Percentiles rank a stretch among this genome's conserved stretches.
These are phyloP conservation scores for Cladopsammia gracilis DNA, from an alignment of 64 coral and sea anemone species.

Conservation along the genomic window DNA sequence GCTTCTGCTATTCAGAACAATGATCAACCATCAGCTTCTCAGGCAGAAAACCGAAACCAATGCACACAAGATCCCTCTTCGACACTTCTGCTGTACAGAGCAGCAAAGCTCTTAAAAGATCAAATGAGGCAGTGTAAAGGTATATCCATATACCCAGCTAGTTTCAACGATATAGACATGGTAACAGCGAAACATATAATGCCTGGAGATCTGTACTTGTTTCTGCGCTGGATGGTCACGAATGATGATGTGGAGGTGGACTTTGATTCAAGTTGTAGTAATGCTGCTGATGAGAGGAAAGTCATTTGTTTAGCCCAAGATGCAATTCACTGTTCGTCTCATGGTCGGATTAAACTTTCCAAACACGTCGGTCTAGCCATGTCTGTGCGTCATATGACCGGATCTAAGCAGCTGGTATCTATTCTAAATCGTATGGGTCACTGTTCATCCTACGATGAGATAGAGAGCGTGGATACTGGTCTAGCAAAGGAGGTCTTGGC, in stretches of 20 bases:
- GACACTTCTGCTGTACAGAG: not conserved
- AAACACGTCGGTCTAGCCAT: conserved; percentile 42
- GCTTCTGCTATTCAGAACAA: not conserved
- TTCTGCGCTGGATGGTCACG: conserved; percentile 49
- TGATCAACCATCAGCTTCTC: not conserved
- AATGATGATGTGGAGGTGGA: conserved; percentile 14
- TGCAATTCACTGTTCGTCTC: conserved; percentile 22
- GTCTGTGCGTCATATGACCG: conserved; percentile 25
- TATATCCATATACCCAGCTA: conserved; percentile 23
- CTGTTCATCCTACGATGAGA: conserved; percentile 60
- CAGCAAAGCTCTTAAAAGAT: conserved; percentile 57
- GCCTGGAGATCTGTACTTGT: conserved; percentile 50
- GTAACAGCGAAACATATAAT: conserved; percentile 59
- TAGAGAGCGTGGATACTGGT: conserved; percentile 47
- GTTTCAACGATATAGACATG: conserved; percentile 49
- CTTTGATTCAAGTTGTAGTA: conserved; percentile 3
- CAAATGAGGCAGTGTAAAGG: conserved; percentile 67
- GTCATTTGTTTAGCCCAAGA: conserved; percentile 30
- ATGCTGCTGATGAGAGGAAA: conserved; percentile 42
- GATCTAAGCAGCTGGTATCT: conserved; percentile 39
- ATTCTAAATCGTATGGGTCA: conserved; percentile 66
- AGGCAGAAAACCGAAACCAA: not conserved
- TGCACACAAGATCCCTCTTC: conserved; percentile 24
- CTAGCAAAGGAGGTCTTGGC: conserved; percentile 26
- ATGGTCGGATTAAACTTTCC: conserved; percentile 7